Evolutionary conservation across 2,113 vertebrate species (phyloP).

Genomic region (Pelobates fuscus): DNA sequence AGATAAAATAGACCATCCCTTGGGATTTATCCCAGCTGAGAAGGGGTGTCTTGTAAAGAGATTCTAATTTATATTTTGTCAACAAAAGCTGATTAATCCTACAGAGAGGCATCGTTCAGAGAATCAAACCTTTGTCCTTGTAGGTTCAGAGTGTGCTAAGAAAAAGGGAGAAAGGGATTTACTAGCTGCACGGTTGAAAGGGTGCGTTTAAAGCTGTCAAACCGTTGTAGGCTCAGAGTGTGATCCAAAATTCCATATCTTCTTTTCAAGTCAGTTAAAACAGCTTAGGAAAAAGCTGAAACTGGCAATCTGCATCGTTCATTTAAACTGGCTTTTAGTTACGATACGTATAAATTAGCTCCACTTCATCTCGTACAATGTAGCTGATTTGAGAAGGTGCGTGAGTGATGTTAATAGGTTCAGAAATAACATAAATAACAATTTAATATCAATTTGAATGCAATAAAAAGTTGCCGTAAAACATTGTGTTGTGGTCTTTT

Average conservation of each 20-base stretch:
- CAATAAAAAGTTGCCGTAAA: too few relatives aligned
- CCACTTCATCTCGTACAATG: too few relatives aligned
- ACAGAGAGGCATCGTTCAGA: slow-evolving; percentile 71
- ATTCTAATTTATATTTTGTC: slow-evolving; percentile 81
- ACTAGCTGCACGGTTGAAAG: slow-evolving; percentile 72
- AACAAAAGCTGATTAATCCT: slow-evolving; percentile 81
- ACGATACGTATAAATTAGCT: neutral
- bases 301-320: slow-evolving; percentile 15
- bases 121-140: slow-evolving; percentile 67
- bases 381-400: too few relatives aligned
- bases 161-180: slow-evolving; percentile 64
- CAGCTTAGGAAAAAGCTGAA: slow-evolving; percentile 62
- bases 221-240: slow-evolving; percentile 66
- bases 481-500: too few relatives aligned
- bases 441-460: neutral
- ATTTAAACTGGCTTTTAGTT: neutral
- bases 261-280: slow-evolving; percentile 67
- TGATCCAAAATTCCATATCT: slow-evolving; percentile 63
- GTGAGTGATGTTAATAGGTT: neutral
- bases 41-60: slow-evolving; percentile 66
- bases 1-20: slow-evolving; percentile 62
- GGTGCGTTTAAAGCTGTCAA: slow-evolving; percentile 71
- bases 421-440: neutral
- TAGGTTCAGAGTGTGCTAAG: slow-evolving; percentile 61
- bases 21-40: slow-evolving; percentile 65